Percentiles rank a stretch among this genome's conserved stretches.
phyloP scores from a whole-genome alignment of 2,113 vertebrate species.

The Indicator indicator region DNA sequence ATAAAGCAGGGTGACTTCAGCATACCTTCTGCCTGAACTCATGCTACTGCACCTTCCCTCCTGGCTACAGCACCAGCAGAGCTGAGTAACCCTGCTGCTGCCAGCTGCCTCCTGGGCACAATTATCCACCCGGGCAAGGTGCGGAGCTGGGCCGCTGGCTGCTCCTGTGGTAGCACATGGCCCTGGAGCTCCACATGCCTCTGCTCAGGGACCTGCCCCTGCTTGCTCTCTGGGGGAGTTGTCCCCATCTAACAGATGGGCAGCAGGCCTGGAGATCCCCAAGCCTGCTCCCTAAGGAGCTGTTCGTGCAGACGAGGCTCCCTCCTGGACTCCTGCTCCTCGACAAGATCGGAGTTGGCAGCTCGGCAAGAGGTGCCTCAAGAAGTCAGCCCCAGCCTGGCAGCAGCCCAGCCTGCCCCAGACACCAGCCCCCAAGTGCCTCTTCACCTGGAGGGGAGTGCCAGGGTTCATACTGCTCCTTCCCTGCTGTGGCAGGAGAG shows the following conservation, averaged over 20 bases:
- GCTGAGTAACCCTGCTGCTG: not conserved
- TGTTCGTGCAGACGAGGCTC: not conserved
- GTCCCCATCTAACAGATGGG: not conserved
- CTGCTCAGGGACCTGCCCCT: not conserved
- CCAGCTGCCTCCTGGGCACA: constrained; percentile 23
- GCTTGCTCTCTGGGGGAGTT: not conserved
- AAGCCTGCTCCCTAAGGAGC: not conserved
- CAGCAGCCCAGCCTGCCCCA: not conserved
- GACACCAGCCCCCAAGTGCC: not conserved
- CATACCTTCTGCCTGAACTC: constrained; percentile 62
- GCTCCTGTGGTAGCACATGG: not conserved
- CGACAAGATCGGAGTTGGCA: not conserved
- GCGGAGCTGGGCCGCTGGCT: not conserved
- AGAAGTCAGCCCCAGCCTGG: not conserved
- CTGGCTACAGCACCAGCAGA: constrained; percentile 63
- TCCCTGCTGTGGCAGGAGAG: not conserved
- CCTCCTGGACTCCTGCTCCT: not conserved
- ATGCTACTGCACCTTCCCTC: constrained; percentile 64
- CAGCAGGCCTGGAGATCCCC: constrained; percentile 13
- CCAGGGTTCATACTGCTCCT: not conserved
- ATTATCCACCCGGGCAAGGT: not conserved
- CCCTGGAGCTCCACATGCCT: not conserved
- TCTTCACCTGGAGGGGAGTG: not conserved
- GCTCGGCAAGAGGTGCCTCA: not conserved
- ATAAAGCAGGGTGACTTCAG: constrained; percentile 54